These are phyloP conservation scores for Drosophila buzzatii DNA, from an alignment of 2,888 invertebrate species.

Conservation along the genomic window DNA sequence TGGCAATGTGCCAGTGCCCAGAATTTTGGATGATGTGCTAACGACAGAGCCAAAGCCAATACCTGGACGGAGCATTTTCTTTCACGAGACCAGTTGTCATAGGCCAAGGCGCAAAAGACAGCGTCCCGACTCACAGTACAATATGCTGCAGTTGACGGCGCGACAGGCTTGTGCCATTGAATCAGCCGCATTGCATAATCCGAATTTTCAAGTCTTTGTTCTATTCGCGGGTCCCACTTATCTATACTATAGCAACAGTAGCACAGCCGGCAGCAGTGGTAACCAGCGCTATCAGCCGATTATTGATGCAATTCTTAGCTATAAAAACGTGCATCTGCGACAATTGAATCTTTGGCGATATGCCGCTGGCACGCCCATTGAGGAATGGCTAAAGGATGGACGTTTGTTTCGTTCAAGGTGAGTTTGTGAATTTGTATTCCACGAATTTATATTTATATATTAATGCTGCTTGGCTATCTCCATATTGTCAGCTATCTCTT, in stretches of 20 bases:
- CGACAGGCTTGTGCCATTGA: slow-evolving; percentile 84
- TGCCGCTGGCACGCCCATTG: slow-evolving; percentile 81
- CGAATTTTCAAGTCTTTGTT: slow-evolving; percentile 80
- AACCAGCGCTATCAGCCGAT: slow-evolving; percentile 53
- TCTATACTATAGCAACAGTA: slow-evolving; percentile 47
- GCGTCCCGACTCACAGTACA: slow-evolving; percentile 35
- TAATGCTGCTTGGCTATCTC: background rate
- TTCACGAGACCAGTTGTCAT: slow-evolving; percentile 84
- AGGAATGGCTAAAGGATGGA: slow-evolving; percentile 81
- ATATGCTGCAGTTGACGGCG: slow-evolving; percentile 69
- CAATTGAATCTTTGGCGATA: slow-evolving; percentile 83
- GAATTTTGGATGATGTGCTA: slow-evolving; percentile 79
- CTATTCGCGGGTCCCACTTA: slow-evolving; percentile 82
- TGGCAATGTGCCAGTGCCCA: slow-evolving; percentile 10
- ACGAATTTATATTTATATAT: background rate
- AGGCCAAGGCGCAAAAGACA: slow-evolving; percentile 35
- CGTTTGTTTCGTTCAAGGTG: slow-evolving; percentile 79
- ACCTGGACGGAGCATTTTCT: slow-evolving; percentile 83
- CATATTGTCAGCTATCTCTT: slow-evolving; percentile 37
- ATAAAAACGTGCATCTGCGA: slow-evolving; percentile 81
- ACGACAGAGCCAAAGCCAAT: slow-evolving; percentile 75
- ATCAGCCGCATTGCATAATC: slow-evolving; percentile 83
- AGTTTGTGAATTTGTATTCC: background rate
- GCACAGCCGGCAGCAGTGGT: slow-evolving; percentile 27
- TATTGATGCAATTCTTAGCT: slow-evolving; percentile 76